Evolutionary conservation across 2,797 vertebrate genomes (phyloP).

Genomic region (Epinephelus coioides): DNA sequence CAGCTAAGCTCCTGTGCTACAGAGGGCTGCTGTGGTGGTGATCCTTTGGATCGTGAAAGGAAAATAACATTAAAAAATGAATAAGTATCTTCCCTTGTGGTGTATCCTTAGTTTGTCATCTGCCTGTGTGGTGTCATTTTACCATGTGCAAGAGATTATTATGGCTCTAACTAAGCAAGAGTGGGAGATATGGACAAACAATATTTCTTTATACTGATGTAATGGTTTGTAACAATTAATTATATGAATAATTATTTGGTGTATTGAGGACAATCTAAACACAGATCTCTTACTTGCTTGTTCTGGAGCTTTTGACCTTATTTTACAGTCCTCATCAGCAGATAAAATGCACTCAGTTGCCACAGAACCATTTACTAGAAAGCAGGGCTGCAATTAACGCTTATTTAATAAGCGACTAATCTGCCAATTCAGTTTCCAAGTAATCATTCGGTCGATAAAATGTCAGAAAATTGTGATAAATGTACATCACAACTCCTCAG

Average conservation of each 20-base stretch:
- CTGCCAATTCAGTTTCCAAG: not conserved
- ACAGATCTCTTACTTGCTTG: not conserved
- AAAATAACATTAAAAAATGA: not conserved
- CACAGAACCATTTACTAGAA: not conserved
- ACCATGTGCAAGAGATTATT: not conserved
- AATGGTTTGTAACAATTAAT: not conserved
- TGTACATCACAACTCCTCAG: not conserved
- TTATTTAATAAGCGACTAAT: not conserved
- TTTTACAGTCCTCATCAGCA: not conserved
- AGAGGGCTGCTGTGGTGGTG: slow-evolving; percentile 53
- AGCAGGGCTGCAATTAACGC: not conserved
- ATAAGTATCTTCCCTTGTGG: not conserved
- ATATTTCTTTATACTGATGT: not conserved
- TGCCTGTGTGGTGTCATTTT: not conserved
- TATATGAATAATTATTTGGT: not conserved
- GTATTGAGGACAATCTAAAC: not conserved
- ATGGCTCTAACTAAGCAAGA: not conserved
- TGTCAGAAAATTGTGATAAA: not conserved
- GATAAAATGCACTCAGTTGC: not conserved
- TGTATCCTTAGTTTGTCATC: not conserved
- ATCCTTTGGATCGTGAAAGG: slow-evolving; percentile 20
- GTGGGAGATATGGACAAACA: not conserved
- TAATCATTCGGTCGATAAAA: not conserved
- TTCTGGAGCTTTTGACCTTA: slow-evolving; percentile 3
- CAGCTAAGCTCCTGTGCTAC: slow-evolving; percentile 62